These are phyloP conservation scores for Chaitophorus viminalis DNA, from an alignment of 2,888 invertebrate species.

Conservation along the genomic window DNA sequence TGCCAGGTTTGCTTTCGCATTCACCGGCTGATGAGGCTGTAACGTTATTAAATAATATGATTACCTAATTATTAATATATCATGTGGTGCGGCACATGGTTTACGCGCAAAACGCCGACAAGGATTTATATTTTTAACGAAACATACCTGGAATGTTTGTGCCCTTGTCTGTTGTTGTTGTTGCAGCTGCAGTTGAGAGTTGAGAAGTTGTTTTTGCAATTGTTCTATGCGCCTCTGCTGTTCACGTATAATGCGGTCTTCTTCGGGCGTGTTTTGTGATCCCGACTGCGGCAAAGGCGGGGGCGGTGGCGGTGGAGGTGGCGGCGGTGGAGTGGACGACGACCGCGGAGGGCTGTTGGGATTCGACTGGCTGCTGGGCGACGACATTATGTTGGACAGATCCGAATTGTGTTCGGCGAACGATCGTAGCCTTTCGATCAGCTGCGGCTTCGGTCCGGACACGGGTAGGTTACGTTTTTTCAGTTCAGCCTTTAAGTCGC, in stretches of 20 bases:
- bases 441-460: slow-evolving; percentile 93
- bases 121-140: neutral
- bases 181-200: slow-evolving; percentile 72
- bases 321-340: slow-evolving; percentile 60
- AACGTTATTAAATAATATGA: slow-evolving; percentile 2
- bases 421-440: slow-evolving; percentile 80
- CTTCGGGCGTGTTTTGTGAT: slow-evolving; percentile 67
- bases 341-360: slow-evolving; percentile 66
- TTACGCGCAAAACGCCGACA: neutral
- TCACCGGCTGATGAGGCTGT: slow-evolving; percentile 64
- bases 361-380: slow-evolving; percentile 66
- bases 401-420: slow-evolving; percentile 69
- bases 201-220: slow-evolving; percentile 77
- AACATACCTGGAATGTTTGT: slow-evolving; percentile 66
- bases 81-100: neutral
- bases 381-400: slow-evolving; percentile 12
- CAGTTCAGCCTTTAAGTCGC: slow-evolving; percentile 92
- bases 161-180: slow-evolving; percentile 68
- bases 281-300: slow-evolving; percentile 17
- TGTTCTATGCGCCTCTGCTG: slow-evolving; percentile 89
- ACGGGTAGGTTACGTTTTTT: slow-evolving; percentile 94
- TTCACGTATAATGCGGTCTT: slow-evolving; percentile 80
- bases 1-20: slow-evolving; percentile 69
- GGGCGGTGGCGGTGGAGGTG: slow-evolving; percentile 66
- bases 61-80: neutral